Percentiles rank a stretch among this genome's conserved stretches.
Conservation (phyloP, 1,140 invertebrate genomes). For the Rhopalosiphum padi region DNA sequence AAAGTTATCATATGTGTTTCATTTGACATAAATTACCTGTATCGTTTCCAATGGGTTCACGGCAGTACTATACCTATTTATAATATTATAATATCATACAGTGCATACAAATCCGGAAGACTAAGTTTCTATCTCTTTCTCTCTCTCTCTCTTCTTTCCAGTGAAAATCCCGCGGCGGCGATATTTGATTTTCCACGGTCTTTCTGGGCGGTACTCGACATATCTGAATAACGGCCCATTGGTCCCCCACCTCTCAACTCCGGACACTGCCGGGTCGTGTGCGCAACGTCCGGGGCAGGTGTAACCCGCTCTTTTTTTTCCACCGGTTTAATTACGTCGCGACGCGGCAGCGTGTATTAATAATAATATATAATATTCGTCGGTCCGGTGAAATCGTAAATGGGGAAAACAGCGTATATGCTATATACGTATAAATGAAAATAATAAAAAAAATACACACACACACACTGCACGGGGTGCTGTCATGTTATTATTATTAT, state of each 20-base stretch:
- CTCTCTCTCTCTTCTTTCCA: neutral
- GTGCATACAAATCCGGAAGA: neutral
- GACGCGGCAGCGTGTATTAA: neutral
- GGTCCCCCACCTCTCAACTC: neutral
- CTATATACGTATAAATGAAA: neutral
- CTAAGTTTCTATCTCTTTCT: neutral
- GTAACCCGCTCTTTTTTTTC: conserved; percentile 25
- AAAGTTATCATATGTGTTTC: neutral
- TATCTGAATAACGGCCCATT: conserved; percentile 16
- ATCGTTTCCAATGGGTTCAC: neutral
- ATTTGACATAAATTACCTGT: neutral
- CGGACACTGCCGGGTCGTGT: neutral
- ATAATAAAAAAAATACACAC: neutral
- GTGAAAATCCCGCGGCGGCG: neutral
- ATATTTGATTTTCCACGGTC: neutral
- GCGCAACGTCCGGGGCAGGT: conserved; percentile 44
- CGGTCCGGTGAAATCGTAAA: conserved; percentile 21
- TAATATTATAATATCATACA: too few species aligned
- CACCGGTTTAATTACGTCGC: conserved; percentile 45
- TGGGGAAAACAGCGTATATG: neutral
- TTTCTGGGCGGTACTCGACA: conserved; percentile 32
- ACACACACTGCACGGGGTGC: neutral
- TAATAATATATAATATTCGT: conserved; percentile 3
- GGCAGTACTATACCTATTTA: too few species aligned
- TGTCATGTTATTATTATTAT: conserved; percentile 42